Evolutionary conservation across 2,797 vertebrate genomes (phyloP).

Genomic region (Prunella strophiata): DNA sequence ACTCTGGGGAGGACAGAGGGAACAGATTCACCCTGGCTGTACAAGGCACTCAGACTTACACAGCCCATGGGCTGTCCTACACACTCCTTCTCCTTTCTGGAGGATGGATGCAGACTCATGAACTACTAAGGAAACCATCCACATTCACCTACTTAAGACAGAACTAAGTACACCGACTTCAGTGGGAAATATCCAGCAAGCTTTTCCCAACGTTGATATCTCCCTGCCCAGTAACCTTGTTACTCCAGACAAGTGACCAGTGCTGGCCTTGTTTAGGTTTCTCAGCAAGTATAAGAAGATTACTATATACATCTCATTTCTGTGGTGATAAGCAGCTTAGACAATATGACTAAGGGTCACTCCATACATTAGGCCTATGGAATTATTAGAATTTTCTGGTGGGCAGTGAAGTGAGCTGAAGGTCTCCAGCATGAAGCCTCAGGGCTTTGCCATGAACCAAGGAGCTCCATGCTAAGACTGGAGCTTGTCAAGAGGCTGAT

Average conservation of each 20-base stretch:
- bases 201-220: not conserved
- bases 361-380: not conserved
- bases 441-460: not conserved
- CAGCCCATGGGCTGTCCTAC: not conserved
- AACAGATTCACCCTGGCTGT: not conserved
- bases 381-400: conserved; percentile 21
- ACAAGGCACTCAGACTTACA: not conserved
- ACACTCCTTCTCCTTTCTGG: not conserved
- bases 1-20: not conserved
- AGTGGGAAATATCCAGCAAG: not conserved
- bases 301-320: conserved; percentile 59
- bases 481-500: not conserved
- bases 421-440: not conserved
- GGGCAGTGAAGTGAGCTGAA: not conserved
- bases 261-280: not conserved
- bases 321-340: conserved; percentile 60
- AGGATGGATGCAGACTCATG: not conserved
- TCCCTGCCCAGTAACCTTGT: conserved; percentile 52
- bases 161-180: not conserved
- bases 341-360: conserved; percentile 62
- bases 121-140: not conserved
- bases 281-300: conserved; percentile 67
- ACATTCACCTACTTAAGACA: not conserved
- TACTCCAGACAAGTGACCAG: conserved; percentile 35
- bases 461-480: not conserved